Conservation (phyloP, 2,888 invertebrate species). For the Rotaria socialis region DNA sequence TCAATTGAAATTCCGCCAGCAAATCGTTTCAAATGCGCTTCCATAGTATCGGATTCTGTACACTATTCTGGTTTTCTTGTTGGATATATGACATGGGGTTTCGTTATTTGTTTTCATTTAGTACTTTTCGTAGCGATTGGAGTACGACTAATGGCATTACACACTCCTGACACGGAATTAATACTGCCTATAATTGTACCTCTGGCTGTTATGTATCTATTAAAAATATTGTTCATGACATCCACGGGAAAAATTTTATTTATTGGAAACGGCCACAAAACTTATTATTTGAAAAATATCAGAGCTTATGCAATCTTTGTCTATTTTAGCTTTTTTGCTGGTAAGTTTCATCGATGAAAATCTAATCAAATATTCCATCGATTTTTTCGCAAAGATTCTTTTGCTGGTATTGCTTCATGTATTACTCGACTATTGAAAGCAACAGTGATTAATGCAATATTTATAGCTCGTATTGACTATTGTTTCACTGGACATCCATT, state of each 20-base stretch:
- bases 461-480: too few relatives aligned
- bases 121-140: neutral
- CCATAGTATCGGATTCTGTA: neutral
- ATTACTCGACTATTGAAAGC: neutral
- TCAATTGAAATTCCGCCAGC: neutral
- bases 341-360: neutral
- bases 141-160: neutral
- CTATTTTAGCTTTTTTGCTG: slow-evolving; percentile 37
- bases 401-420: slow-evolving; percentile 29
- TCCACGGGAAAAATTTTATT: neutral
- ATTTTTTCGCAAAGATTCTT: neutral
- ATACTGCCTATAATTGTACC: neutral
- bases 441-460: neutral
- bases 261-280: neutral
- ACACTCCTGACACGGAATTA: neutral
- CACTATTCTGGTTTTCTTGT: slow-evolving; percentile 33
- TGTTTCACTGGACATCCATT: too few relatives aligned
- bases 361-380: too few relatives aligned
- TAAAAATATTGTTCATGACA: neutral
- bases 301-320: slow-evolving; percentile 9
- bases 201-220: neutral
- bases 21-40: neutral
- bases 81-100: slow-evolving; percentile 36
- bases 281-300: neutral
- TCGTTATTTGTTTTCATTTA: slow-evolving; percentile 27